Percentiles rank a stretch among this genome's conserved stretches.
Evolutionary conservation across 1,140 invertebrate genomes (phyloP).

Genomic region (Steinernema khuongi): DNA sequence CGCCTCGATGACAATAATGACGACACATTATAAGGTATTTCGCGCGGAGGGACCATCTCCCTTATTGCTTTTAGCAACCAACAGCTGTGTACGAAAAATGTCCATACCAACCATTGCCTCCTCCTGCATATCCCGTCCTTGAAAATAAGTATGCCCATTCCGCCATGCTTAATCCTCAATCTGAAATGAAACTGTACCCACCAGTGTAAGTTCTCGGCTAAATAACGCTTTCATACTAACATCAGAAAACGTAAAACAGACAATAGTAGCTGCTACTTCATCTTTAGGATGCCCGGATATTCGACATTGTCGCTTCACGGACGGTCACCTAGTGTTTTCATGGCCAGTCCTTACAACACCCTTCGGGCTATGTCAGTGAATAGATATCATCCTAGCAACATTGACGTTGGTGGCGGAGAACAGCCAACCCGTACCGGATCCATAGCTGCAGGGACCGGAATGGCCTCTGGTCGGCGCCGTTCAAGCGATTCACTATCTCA

Average conservation of each 20-base stretch:
- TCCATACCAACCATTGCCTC: conserved; percentile 57
- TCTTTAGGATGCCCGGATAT: conserved; percentile 54
- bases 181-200: conserved; percentile 56
- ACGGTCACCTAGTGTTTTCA: conserved; percentile 44
- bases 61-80: conserved; percentile 45
- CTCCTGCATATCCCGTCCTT: conserved; percentile 54
- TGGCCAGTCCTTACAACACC: conserved; percentile 57
- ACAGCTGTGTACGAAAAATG: conserved; percentile 51
- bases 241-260: too few relatives aligned
- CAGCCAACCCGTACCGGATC: conserved; percentile 32
- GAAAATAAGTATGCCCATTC: conserved; percentile 52
- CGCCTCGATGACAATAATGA: conserved; percentile 48
- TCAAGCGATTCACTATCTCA: conserved; percentile 37
- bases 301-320: conserved; percentile 56
- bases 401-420: conserved; percentile 1
- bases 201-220: conserved; percentile 46
- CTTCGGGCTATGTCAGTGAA: conserved; percentile 49
- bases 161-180: conserved; percentile 46
- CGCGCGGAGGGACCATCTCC: background rate
- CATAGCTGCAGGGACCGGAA: conserved; percentile 24
- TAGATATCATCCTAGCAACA: conserved; percentile 36
- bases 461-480: conserved; percentile 37
- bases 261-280: background rate
- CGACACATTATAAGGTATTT: conserved; percentile 47
- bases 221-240: background rate